These are phyloP conservation scores for Ischnura elegans DNA, from an alignment of 2,888 invertebrate species.

Conservation along the genomic window DNA sequence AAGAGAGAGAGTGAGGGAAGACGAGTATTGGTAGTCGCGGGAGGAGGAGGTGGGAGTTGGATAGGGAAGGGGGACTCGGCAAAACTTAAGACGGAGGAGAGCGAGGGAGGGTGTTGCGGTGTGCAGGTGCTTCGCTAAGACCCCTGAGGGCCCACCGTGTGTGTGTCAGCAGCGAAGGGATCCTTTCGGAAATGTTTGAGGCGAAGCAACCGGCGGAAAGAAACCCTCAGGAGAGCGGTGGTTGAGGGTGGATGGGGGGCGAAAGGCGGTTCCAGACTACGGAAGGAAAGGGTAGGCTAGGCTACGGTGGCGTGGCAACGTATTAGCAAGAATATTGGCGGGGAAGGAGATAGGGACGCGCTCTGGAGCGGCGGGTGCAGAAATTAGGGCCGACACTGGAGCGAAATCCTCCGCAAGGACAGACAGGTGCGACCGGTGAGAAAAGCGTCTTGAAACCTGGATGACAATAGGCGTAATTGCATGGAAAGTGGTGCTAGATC, in stretches of 20 bases:
- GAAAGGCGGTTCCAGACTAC: background rate
- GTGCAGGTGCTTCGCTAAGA: background rate
- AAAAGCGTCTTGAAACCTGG: background rate
- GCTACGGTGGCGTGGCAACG: background rate
- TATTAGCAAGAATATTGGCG: conserved; percentile 18
- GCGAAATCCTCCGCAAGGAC: background rate
- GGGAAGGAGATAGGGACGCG: background rate
- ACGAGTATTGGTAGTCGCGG: no score
- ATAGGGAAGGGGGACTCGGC: background rate
- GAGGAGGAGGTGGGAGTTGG: no score
- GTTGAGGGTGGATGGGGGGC: background rate
- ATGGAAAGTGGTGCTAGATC: no score
- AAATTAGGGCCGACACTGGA: background rate
- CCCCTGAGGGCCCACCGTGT: background rate
- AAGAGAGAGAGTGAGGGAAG: background rate
- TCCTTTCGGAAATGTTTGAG: conserved; percentile 10
- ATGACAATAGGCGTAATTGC: background rate
- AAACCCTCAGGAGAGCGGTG: background rate
- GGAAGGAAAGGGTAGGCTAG: background rate
- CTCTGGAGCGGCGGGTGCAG: background rate
- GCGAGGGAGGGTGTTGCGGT: background rate
- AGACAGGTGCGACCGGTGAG: background rate
- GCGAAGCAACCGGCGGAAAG: background rate
- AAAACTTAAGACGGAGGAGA: conserved; percentile 14
- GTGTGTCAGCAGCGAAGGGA: no score